Evolutionary conservation across 2,888 invertebrate species (phyloP).

Genomic region (Mythimna loreyi): DNA sequence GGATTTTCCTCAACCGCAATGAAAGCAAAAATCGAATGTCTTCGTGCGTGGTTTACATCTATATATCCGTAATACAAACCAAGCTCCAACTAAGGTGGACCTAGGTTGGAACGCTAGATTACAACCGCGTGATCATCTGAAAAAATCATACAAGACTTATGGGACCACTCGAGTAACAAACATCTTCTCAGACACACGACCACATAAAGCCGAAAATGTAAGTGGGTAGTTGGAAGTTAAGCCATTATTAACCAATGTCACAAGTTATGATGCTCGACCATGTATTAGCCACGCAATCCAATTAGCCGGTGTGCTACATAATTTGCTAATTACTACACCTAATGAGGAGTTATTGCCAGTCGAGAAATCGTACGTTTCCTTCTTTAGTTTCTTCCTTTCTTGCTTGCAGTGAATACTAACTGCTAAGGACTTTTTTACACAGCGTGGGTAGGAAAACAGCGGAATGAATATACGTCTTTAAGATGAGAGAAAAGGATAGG

Average conservation of each 20-base stretch:
- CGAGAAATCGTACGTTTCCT: neutral
- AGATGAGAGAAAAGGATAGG: too few relatives aligned
- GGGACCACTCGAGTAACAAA: neutral
- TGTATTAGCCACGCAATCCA: constrained; percentile 36
- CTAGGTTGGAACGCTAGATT: too few relatives aligned
- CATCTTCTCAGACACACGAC: neutral
- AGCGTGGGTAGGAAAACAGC: too few relatives aligned
- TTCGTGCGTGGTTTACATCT: too few relatives aligned
- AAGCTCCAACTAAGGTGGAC: too few relatives aligned
- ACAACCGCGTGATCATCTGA: too few relatives aligned
- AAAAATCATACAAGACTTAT: too few relatives aligned
- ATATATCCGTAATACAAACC: too few relatives aligned
- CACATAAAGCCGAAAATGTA: neutral
- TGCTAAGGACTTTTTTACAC: neutral
- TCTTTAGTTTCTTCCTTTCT: neutral
- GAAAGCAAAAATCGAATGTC: too few relatives aligned
- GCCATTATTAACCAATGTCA: constrained; percentile 20
- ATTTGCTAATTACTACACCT: constrained; percentile 41
- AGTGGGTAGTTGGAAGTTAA: constrained; percentile 16
- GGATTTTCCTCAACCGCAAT: too few relatives aligned
- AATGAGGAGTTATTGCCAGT: constrained; percentile 21
- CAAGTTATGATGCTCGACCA: constrained; percentile 35
- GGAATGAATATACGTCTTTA: too few relatives aligned
- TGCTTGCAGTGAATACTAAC: neutral
- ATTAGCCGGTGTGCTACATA: constrained; percentile 32